phyloP scores from a whole-genome alignment of 1,140 invertebrate species.

The Apis cerana region DNA sequence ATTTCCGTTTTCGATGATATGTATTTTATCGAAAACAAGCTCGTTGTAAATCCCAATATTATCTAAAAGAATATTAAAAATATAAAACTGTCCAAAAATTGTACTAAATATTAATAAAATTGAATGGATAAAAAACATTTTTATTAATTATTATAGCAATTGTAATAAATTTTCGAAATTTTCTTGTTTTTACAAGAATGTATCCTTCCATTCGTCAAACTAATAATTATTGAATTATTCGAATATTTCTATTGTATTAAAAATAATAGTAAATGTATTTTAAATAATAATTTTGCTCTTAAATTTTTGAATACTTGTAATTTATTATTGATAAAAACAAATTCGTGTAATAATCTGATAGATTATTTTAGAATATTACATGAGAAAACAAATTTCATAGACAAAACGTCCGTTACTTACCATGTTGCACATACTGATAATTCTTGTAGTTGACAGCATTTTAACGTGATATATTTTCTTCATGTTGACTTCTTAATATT shows the following conservation, averaged over 20 bases:
- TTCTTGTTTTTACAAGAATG: background rate
- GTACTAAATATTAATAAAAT: too few relatives aligned
- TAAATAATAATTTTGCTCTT: conserved; percentile 45
- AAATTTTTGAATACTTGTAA: conserved; percentile 67
- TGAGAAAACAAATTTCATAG: background rate
- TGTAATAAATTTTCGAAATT: too few relatives aligned
- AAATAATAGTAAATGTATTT: too few relatives aligned
- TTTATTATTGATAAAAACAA: conserved; percentile 14
- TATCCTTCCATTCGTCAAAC: background rate
- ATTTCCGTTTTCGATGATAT: too few relatives aligned
- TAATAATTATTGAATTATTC: too few relatives aligned
- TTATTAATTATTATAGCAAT: too few relatives aligned
- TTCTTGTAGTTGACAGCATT: conserved; percentile 72
- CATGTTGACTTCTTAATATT: conserved; percentile 40
- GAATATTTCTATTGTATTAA: too few relatives aligned
- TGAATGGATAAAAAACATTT: too few relatives aligned
- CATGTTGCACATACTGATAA: conserved; percentile 78
- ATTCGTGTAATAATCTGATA: background rate
- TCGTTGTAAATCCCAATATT: too few relatives aligned
- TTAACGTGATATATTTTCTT: conserved; percentile 70
- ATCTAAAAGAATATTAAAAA: too few relatives aligned
- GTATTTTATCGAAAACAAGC: too few relatives aligned
- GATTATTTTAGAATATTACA: background rate
- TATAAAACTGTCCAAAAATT: too few relatives aligned
- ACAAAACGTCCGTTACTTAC: conserved; percentile 65